Base-by-base conservation (phyloP, 2,113 vertebrate genomes). In the Cephalopterus ornatus region DNA sequence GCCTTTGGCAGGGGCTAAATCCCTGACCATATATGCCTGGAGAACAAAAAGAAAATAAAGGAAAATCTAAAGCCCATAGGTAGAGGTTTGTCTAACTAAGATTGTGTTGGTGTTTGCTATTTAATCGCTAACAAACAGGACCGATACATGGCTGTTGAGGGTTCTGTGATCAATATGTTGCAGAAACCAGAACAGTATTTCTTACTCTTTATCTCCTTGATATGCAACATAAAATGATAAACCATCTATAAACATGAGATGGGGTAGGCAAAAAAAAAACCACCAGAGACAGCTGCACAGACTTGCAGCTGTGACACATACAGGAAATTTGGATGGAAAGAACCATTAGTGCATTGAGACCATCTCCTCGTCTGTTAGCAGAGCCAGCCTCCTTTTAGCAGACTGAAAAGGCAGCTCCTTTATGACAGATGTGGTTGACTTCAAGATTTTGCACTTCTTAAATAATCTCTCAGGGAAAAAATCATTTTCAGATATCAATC, bases 251-350 rank as follows among this genome's bases (percentile, higher is more conserved):
- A 93, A 66, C 32, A 72, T 56, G 41, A 92, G 49, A 71, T 70
- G 21, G 93, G 53, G 61, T 65, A 92, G 66, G 53, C 92, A 82
- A 81, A 90, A 93, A 77, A 71, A 19, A 56, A 62, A 44, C 72
- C 73, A 92, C 44, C 88, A 90, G 77, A 95, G 93, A 87, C 96
- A 97, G 96, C 96, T 96, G 96, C 96, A 92, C 80, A 95, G 74
- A 91, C n/a, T 66, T 89, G 89, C 96, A 96, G 96, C 96, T 97
- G 96, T 95, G 95, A 96, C 96, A 96, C 62, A 92, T 85, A 97
- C 93, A 97, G 96, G 96, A 97, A 97, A 97, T 91, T 95, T 96
- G 92, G 93, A 96, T 97, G 95, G 96, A 97, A 97, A 97, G 96
- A 97, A 96, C 93, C 95, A 97, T 85, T 66, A 96, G 96, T 97